Evolutionary conservation across 2,888 invertebrate genomes (phyloP), one percentile per base, ranked within the genome.

Genomic region (Spodoptera picta): DNA sequence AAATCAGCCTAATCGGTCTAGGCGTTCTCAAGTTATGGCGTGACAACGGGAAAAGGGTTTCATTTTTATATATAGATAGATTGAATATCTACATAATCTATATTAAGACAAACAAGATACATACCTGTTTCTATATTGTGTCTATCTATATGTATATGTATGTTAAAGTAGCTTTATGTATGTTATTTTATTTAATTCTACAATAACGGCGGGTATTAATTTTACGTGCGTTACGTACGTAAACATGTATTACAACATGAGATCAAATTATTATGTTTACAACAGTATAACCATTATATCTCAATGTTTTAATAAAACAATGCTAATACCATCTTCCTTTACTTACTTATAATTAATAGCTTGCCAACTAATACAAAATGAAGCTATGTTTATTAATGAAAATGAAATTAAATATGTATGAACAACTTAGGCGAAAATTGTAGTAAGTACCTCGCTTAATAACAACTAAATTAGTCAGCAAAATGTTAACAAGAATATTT

Each of bases 161-260:
- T 43, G 2, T 56, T 2, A 23, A 23, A 14, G 43, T 11, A 2
- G 42, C 52, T 63, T 57, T 51, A 48, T 36, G 42, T 52, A 58
- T 19, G 27, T 55, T 19, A 56, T 23, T 56, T 69, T 62, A 11
- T 42, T 63, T 46, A 60, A 43, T 49, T 59, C 14, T 44, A 46
- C 47, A 60, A 74, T 63, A 60, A 60, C 56, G n/a, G 3, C 5
- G 14, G 45, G 47, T 44, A 47, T 57, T 53, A 73, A 59, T 53
- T 62, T 63, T 68, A 45, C 43, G 19, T 19, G 1, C 42, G 9
- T 46, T 11, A 58, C 55, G 50, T 50, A 53, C 12, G 14, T 53
- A 24, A 48, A 27, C 27, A 12, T 12, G 12, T 12, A 6, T 27
- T n/a, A 12, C 5, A 12, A 11, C 12, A 12, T 5, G 53, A 46